A percentile compares a stretch with the other conserved stretches of the same genome.
Conservation (phyloP, 2,888 invertebrate species). For the Dasypolia templi region DNA sequence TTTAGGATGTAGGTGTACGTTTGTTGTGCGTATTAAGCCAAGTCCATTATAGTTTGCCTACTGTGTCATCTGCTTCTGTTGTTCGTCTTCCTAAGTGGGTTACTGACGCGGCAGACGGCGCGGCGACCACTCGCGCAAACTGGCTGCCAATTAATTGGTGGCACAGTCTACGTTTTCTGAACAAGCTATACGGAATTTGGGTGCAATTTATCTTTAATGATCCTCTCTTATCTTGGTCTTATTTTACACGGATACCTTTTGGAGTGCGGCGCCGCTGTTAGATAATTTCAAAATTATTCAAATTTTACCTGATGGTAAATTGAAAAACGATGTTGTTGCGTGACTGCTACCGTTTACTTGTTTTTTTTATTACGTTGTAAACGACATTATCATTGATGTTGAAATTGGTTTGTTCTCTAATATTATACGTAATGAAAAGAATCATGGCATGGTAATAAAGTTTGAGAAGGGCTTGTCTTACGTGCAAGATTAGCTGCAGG, state of each 20-base stretch:
- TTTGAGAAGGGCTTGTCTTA: conserved; percentile 57
- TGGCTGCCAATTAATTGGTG: conserved; percentile 76
- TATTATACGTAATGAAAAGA: conserved; percentile 56
- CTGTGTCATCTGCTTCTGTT: conserved; percentile 65
- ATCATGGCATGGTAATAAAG: conserved; percentile 70
- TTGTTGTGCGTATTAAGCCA: conserved; percentile 58
- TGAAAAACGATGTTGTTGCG: conserved; percentile 70
- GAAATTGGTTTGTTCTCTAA: conserved; percentile 59
- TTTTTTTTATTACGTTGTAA: conserved; percentile 68
- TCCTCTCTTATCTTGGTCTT: conserved; percentile 54
- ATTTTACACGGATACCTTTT: conserved; percentile 54
- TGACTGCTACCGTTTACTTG: conserved; percentile 73
- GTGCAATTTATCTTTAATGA: conserved; percentile 53
- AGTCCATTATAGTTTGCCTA: conserved; percentile 65
- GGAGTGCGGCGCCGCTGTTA: conserved; percentile 48
- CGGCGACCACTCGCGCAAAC: conserved; percentile 76
- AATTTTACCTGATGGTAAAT: conserved; percentile 64
- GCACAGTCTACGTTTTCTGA: conserved; percentile 52
- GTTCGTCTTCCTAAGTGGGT: conserved; percentile 78
- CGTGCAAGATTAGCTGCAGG: conserved; percentile 19
- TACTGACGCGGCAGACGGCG: conserved; percentile 82
- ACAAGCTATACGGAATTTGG: conserved; percentile 62
- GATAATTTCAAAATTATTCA: conserved; percentile 68
- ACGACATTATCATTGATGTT: conserved; percentile 62
- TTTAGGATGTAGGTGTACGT: conserved; percentile 63